Evolutionary conservation across 1,140 invertebrate species (phyloP).

Genomic region (Drosophila micromelanica): DNA sequence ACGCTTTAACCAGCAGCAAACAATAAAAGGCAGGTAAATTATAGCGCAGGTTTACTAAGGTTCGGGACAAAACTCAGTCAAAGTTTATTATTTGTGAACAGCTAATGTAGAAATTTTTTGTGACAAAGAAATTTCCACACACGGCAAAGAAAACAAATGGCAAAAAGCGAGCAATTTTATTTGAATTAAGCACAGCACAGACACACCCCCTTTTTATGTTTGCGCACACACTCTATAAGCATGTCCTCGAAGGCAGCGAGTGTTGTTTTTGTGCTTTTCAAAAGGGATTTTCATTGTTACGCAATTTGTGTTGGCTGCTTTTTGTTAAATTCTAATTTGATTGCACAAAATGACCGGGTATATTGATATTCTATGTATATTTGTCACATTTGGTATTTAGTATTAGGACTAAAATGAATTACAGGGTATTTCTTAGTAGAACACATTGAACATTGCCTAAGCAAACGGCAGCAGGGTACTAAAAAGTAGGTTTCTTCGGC

Average conservation of each 20-base stretch:
- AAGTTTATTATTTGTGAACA: slow-evolving; percentile 42
- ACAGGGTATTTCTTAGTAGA: slow-evolving; percentile 5
- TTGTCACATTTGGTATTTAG: too few relatives aligned
- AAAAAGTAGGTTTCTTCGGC: not conserved
- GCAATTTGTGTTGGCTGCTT: slow-evolving; percentile 31
- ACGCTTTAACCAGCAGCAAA: slow-evolving; percentile 10
- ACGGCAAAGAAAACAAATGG: slow-evolving; percentile 12
- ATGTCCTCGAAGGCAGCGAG: slow-evolving; percentile 8
- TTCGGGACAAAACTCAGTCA: slow-evolving; percentile 8
- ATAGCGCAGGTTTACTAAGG: slow-evolving; percentile 8
- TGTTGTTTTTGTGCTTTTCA: slow-evolving; percentile 21
- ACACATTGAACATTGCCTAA: not conserved
- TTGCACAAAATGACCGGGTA: slow-evolving; percentile 1
- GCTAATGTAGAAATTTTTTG: slow-evolving; percentile 14
- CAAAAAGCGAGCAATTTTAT: slow-evolving; percentile 47
- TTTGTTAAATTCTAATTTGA: slow-evolving; percentile 41
- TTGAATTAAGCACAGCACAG: slow-evolving; percentile 41
- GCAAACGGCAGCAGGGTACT: slow-evolving; percentile 5
- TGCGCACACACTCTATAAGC: not conserved
- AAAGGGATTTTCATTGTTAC: slow-evolving; percentile 45
- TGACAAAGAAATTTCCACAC: slow-evolving; percentile 38
- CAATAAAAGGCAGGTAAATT: slow-evolving; percentile 39
- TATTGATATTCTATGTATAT: too few relatives aligned
- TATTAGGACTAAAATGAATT: not conserved
- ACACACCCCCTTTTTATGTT: not conserved